Evolutionary conservation across 2,797 vertebrate genomes (phyloP), one percentile per base, ranked within the genome.

Genomic region (Sciurus vulgaris): DNA sequence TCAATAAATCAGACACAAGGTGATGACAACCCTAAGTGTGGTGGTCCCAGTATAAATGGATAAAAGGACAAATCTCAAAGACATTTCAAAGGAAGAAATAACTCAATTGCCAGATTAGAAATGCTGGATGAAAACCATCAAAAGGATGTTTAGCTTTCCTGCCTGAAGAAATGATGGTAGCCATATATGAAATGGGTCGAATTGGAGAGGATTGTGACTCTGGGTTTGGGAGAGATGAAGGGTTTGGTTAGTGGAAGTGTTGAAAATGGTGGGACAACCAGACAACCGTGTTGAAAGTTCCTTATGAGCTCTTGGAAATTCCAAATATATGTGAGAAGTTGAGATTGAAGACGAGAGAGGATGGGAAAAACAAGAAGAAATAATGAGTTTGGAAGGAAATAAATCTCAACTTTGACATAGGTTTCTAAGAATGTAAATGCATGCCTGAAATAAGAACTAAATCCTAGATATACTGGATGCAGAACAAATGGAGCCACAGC

Each of bases 141-240:
- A 94, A 95, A 89, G 24, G 26, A 33, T 77, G 10, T 81, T 91
- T 93, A 59, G 30, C 51, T 76, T n/a, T 96, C 28, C 84, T 85
- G 47, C 22, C 49, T 84, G 30, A 82, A 85, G 35, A 41, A 84
- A 82, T 47, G 12, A 49, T 61, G 22, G 41, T 22, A 72, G 5
- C 7, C 3, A 44, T 67, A 4, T 41, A 35, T 73, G 6, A 91
- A 72, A 79, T 28, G 22, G 1, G 24, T 15, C 1, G 22, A n/a
- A 5, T 20, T 41, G 38, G 41, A 26, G 92, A 83, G 9, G 26
- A 44, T 7, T 26, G 69, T 88, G 22, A 86, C 28, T 44, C 30
- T 10, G 89, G 5, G 2, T 24, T 94, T 89, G 35, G 35, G 28
- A 91, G 28, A 93, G 18, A 82, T 18, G 7, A 47, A 61, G 51